Base-by-base conservation (phyloP, 2,797 vertebrate species). In the Brachyalestes nurse region DNA sequence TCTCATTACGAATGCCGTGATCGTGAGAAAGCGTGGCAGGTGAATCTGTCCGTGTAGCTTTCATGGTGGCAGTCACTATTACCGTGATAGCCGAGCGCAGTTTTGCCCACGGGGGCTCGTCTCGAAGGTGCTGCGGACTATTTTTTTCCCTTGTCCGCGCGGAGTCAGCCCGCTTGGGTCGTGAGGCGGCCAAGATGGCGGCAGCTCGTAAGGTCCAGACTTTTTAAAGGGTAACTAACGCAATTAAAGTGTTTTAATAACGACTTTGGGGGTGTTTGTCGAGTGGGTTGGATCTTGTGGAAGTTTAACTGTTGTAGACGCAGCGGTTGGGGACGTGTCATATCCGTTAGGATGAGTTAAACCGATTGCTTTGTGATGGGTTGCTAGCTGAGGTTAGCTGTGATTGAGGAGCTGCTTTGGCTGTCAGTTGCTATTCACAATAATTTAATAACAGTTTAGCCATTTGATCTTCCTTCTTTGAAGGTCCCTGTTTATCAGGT, bases 151-250 rank as follows among this genome's bases (percentile, higher is more conserved):
- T 19, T 16, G 34, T 71, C 75, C 79, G 75, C 83, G 81, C 75
- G 34, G 34, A 82, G 58, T 57, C 61, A 82, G 28, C 77, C 60
- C 51, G 40, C 7, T 72, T 19, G 79, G 77, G 81, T 81, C 64
- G 85, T 81, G 79, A 83, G 81, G 73, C 71, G 83, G 62, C 78
- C 81, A 87, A 87, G 83, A 87, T 85, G 85, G 85, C 85, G 85
- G 77, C 72, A 23, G 28, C n/a, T 75, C 83, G 60, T 76, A 67
- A 71, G 75, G 78, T 85, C 75, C 51, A 78, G 78, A 79, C 34
- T 85, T 53, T 75, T 51, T 81, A 57, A 73, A 83, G 53, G 81
- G 83, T 82, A 82, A 78, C 47, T 40, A 65, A 19, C 34, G 60
- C 13, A 47, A 75, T 71, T 79, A 77, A 66, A 79, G 57, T 61